These are phyloP conservation scores for Microcebus murinus DNA, from an alignment of 2,113 vertebrate genomes.

Conservation along the genomic window DNA sequence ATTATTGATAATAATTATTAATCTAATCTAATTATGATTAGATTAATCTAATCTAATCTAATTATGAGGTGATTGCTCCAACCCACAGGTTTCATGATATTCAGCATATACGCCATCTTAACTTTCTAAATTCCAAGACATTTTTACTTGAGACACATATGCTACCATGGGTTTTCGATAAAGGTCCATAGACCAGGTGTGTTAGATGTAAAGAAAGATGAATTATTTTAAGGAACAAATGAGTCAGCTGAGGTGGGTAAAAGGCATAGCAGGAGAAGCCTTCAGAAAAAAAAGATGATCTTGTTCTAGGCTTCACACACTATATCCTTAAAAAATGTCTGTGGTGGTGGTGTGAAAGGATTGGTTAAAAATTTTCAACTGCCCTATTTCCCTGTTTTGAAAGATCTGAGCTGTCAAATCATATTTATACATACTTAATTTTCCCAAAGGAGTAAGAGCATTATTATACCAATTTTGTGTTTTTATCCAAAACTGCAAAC, in stretches of 20 bases:
- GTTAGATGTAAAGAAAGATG: not conserved
- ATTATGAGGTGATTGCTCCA: not conserved
- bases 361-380: not conserved
- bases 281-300: not conserved
- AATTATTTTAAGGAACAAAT: not conserved
- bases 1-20: too few species aligned
- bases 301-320: not conserved
- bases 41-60: too few species aligned
- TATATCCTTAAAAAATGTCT: not conserved
- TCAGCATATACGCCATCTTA: not conserved
- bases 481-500: constrained; percentile 44
- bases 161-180: not conserved
- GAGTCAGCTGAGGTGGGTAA: not conserved
- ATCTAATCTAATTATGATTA: too few species aligned
- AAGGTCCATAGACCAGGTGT: not conserved
- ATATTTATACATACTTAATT: constrained; percentile 39
- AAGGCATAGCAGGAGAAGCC: not conserved
- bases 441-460: not conserved
- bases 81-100: not conserved
- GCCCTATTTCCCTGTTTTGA: not conserved
- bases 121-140: not conserved
- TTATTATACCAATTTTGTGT: not conserved
- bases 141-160: constrained; percentile 6
- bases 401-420: not conserved
- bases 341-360: too few species aligned